phyloP scores from a whole-genome alignment of 2,888 invertebrate species.

The Drosophila borborema region DNA sequence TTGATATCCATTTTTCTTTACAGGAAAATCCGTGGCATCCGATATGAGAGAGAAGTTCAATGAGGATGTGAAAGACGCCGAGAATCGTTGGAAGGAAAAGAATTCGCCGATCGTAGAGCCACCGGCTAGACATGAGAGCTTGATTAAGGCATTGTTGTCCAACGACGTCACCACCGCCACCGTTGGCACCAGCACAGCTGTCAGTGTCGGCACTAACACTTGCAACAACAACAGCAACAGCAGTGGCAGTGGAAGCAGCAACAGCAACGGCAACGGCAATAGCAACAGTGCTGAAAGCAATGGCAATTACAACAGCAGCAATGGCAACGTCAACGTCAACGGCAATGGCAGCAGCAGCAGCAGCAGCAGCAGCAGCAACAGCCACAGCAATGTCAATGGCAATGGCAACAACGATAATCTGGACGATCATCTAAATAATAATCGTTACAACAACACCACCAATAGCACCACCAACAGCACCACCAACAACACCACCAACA shows the following conservation, averaged over 20 bases:
- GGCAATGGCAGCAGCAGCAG: background rate
- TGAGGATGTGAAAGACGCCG: constrained; percentile 90
- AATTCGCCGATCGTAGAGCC: background rate
- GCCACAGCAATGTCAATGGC: background rate
- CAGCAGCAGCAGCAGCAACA: background rate
- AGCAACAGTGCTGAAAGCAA: background rate
- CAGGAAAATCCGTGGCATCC: constrained; percentile 45
- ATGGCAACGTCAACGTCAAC: background rate
- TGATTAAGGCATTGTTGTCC: constrained; percentile 58
- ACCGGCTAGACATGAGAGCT: constrained; percentile 30
- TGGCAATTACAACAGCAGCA: background rate
- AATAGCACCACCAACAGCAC: too few species aligned
- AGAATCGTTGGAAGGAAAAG: constrained; percentile 77
- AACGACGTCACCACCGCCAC: constrained; percentile 1
- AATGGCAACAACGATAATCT: background rate
- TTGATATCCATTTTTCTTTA: background rate
- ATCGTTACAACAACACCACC: background rate
- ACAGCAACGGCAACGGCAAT: background rate
- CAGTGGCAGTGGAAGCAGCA: background rate
- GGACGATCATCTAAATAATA: background rate
- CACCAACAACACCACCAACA: background rate
- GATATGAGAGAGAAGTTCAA: constrained; percentile 90
- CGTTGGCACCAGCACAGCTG: background rate
- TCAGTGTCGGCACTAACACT: background rate
- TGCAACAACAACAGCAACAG: background rate